phyloP scores from a whole-genome alignment of 2,888 invertebrate species.

The Cryptocheilus praepositus region DNA sequence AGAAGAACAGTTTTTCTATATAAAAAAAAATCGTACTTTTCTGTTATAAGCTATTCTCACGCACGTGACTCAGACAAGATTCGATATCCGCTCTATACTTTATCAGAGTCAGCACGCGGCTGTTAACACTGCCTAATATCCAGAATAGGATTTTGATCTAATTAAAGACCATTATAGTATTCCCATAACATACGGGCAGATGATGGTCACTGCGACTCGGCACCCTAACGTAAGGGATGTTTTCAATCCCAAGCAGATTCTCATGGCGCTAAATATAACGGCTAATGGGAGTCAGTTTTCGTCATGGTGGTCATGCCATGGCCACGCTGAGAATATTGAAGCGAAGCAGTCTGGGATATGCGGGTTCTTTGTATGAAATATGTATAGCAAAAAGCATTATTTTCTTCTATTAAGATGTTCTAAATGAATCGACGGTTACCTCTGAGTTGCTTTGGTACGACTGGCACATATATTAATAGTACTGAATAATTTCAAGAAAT shows the following conservation, averaged over 20 bases:
- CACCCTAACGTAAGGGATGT: slow-evolving; percentile 58
- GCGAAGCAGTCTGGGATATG: slow-evolving; percentile 43
- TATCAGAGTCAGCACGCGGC: too few relatives aligned
- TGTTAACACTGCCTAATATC: too few relatives aligned
- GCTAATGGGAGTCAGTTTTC: slow-evolving; percentile 56
- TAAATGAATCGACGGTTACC: too few relatives aligned
- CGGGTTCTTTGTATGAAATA: slow-evolving; percentile 50
- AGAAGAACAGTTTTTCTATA: too few relatives aligned
- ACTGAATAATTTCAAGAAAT: too few relatives aligned
- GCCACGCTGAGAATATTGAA: slow-evolving; percentile 30
- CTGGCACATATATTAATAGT: too few relatives aligned
- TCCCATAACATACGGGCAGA: slow-evolving; percentile 58
- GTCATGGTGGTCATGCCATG: slow-evolving; percentile 47
- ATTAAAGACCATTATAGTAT: slow-evolving; percentile 58
- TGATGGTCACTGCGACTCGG: slow-evolving; percentile 46
- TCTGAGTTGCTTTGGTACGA: too few relatives aligned
- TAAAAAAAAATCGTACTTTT: too few relatives aligned
- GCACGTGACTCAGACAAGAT: too few relatives aligned
- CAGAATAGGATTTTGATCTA: slow-evolving; percentile 26
- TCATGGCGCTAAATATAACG: slow-evolving; percentile 62
- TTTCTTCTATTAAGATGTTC: too few relatives aligned
- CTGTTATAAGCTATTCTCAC: too few relatives aligned
- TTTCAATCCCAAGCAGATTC: slow-evolving; percentile 65
- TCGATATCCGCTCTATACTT: too few relatives aligned
- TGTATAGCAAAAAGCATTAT: neutral